Percentiles rank a stretch among this genome's conserved stretches.
These are phyloP conservation scores for Halictus ligatus DNA, from an alignment of 2,888 invertebrate species.

Conservation along the genomic window DNA sequence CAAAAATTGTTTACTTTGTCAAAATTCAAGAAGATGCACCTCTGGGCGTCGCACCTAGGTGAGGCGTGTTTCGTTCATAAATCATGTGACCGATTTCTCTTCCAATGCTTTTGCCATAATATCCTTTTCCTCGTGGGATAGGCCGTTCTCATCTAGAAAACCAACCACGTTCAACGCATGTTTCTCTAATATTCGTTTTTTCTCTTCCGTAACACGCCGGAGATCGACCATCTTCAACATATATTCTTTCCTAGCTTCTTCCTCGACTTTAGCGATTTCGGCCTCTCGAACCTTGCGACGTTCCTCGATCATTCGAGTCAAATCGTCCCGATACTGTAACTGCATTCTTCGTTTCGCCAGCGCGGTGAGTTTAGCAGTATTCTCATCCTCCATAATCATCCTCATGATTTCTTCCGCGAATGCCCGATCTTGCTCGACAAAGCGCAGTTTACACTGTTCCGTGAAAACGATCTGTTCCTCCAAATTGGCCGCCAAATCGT, in stretches of 20 bases:
- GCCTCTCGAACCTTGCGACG: constrained; percentile 68
- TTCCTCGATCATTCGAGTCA: constrained; percentile 74
- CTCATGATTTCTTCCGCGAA: constrained; percentile 76
- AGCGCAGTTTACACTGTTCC: constrained; percentile 68
- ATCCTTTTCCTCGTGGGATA: constrained; percentile 69
- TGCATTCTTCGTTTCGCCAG: constrained; percentile 72
- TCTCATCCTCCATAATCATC: constrained; percentile 74
- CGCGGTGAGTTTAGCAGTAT: constrained; percentile 68
- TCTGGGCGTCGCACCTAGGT: too few relatives aligned
- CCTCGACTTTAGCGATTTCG: constrained; percentile 62
- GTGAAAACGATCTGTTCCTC: constrained; percentile 74
- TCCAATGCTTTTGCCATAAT: constrained; percentile 46
- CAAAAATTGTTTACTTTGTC: too few relatives aligned
- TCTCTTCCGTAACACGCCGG: constrained; percentile 63
- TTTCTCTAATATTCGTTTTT: constrained; percentile 69
- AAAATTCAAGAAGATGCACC: too few relatives aligned
- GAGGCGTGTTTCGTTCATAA: background rate
- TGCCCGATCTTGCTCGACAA: constrained; percentile 69
- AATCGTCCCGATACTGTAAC: constrained; percentile 72
- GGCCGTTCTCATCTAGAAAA: constrained; percentile 62
- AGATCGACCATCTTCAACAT: constrained; percentile 43
- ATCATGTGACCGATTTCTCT: background rate
- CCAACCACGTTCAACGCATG: constrained; percentile 74
- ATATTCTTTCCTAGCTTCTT: constrained; percentile 57
- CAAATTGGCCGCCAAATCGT: constrained; percentile 67